A percentile compares a stretch with the other conserved stretches of the same genome.
Evolutionary conservation across 1,140 invertebrate species (phyloP).

Genomic region (Drusus annulatus): DNA sequence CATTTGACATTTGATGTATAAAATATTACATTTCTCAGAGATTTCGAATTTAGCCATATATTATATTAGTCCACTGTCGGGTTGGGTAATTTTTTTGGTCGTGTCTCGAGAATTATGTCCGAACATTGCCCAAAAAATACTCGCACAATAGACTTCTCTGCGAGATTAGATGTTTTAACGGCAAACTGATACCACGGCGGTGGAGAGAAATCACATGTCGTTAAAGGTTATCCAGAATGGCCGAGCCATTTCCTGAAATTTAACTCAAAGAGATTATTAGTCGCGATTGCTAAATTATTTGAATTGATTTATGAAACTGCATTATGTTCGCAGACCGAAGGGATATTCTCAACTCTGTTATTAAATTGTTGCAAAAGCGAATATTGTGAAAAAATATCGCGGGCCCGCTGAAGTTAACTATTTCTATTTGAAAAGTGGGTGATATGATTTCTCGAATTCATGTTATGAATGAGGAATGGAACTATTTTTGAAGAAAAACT

Average conservation of each 20-base stretch:
- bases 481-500: no score
- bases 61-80: not conserved
- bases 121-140: conserved; percentile 10
- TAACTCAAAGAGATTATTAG: not conserved
- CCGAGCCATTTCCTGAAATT: not conserved
- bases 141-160: conserved; percentile 8
- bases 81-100: not conserved
- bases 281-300: no score
- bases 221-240: not conserved
- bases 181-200: not conserved
- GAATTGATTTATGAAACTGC: no score
- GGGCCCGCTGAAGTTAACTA: no score
- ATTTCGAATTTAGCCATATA: conserved; percentile 1
- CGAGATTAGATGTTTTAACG: conserved; percentile 7
- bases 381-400: no score
- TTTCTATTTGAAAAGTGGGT: no score
- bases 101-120: conserved; percentile 23
- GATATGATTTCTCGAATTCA: no score
- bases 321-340: no score
- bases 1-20: conserved; percentile 1
- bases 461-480: no score
- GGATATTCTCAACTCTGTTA: no score
- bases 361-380: no score
- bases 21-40: not conserved
- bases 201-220: not conserved